Base-by-base conservation (phyloP, 2,113 vertebrate genomes). In the Cochlearius cochlearius region DNA sequence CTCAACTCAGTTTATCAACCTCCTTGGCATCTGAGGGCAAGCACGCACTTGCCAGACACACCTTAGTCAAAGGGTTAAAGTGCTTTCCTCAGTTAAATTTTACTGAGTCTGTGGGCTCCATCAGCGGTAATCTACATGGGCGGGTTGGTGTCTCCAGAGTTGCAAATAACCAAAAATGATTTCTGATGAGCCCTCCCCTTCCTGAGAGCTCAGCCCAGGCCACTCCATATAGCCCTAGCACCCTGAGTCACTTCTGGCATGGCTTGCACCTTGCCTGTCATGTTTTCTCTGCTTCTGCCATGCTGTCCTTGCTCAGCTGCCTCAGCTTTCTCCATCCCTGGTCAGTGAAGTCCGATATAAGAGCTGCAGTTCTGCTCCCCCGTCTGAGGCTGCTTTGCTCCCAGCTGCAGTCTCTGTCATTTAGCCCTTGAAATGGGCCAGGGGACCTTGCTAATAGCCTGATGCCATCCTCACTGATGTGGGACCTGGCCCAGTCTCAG, bases 1-100 rank as follows among this genome's bases (percentile, higher is more conserved):
- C 41, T 82, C 56, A 45, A 0, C 32, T 53, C 1, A 0, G 26
- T 27, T 86, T 32, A 22, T 49, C 34, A 58, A 19, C 8, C 25
- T 29, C n/a, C 19, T 41, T 38, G 15, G n/a, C 52, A 50, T 20
- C 73, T 38, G 38, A 55, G 20, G 12, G 67, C 47, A 67, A 74
- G 32, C 73, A 22, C 0, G 0, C 47, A n/a, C 26, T 72, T 69
- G 17, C 52, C 75, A 43, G 23, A 27, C 1, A 1, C 1, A 2
- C 16, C 32, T n/a, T 29, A 66, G n/a, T 30, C 16, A n/a, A 66
- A 66, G 25, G 9, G 14, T 60, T 66, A 41, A 94, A 92, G 19
- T 66, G 22, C 19, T 71, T 92, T 76, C 25, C 14, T 38, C 20
- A 13, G 36, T 39, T 66, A 7, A 26, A 26, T 39, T 43, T 69